Conservation (phyloP, 2,888 invertebrate species). For the Phasia obesa region DNA sequence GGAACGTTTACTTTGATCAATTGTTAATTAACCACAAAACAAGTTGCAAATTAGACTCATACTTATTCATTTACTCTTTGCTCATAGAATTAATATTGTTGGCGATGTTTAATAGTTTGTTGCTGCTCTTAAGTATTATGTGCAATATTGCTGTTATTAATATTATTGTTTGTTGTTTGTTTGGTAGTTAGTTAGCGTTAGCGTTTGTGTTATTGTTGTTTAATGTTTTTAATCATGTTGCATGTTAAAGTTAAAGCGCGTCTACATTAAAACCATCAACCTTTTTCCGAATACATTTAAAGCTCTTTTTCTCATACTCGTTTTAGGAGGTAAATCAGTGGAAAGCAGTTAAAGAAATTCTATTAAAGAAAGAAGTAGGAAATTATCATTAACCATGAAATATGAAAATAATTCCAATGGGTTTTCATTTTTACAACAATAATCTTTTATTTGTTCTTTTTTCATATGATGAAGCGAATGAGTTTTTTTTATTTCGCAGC, state of each 20-base stretch:
- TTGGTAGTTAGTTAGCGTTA: not conserved
- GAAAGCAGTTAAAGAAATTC: conserved; percentile 46
- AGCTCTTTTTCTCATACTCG: conserved; percentile 33
- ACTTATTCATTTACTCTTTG: conserved; percentile 58
- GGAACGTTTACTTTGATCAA: conserved; percentile 71
- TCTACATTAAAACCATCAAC: conserved; percentile 23
- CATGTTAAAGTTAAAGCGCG: conserved; percentile 62
- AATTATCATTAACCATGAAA: conserved; percentile 74
- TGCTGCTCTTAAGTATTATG: conserved; percentile 51
- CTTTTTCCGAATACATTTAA: not conserved
- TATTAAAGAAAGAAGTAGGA: conserved; percentile 48
- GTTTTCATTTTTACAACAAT: not conserved
- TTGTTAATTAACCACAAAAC: conserved; percentile 73
- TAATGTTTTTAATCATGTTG: conserved; percentile 61
- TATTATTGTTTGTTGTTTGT: conserved; percentile 46
- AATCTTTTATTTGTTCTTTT: not conserved
- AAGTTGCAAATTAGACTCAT: conserved; percentile 73
- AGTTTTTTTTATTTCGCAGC: no score
- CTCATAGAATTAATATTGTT: conserved; percentile 28
- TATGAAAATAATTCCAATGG: conserved; percentile 41
- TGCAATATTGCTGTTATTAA: conserved; percentile 40
- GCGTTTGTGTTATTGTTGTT: conserved; percentile 11
- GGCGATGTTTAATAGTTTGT: conserved; percentile 42
- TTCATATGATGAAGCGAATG: no score
- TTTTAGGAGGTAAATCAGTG: conserved; percentile 18